Evolutionary conservation across 2,797 vertebrate genomes (phyloP), one percentile per base, ranked within the genome.

Genomic region (Eulemur rubriventer): DNA sequence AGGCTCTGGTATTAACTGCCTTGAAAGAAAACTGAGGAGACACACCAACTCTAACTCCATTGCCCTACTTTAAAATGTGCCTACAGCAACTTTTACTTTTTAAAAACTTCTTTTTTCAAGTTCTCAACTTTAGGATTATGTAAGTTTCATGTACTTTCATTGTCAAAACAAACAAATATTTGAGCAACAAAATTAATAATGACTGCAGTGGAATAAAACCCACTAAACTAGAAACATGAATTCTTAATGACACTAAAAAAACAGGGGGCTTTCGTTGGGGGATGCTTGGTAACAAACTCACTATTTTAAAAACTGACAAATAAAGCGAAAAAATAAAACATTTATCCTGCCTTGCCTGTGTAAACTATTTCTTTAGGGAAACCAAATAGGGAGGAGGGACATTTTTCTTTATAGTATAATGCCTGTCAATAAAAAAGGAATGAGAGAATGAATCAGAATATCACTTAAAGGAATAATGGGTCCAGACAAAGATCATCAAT

Each of bases 11-110:
- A 76, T 61, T 52, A 86, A 63, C 65, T 43, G 57, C 81, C 76
- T 81, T 96, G 41, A 97, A 95, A 96, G 94, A 67, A 67, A 84
- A 16, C 20, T 4, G 41, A 85, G 63, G 46, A 72, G 82, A 80
- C 41, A 41, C 5, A 52, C 10, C 41, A 61, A 75, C 35, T 57
- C 48, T 81, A 57, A 81, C 65, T 72, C 41, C 8, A 63, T 0
- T 57, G 65, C 69, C 70, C 79, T 96, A n/a, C 48, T 91, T 93
- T 96, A 28, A 85, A 89, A 91, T 94, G 82, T 91, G 85, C 70
- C 93, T 87, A 48, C 30, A 93, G 82, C 86, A 81, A 94, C 86
- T 95, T 92, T 94, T 38, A 55, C 57, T 38, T 85, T 86, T 83
- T 20, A n/a, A 57, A 89, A 91, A 80, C 13, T 81, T 46, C 2